phyloP scores from a whole-genome alignment of 2,888 invertebrate species.

The Oscheius sp. region DNA sequence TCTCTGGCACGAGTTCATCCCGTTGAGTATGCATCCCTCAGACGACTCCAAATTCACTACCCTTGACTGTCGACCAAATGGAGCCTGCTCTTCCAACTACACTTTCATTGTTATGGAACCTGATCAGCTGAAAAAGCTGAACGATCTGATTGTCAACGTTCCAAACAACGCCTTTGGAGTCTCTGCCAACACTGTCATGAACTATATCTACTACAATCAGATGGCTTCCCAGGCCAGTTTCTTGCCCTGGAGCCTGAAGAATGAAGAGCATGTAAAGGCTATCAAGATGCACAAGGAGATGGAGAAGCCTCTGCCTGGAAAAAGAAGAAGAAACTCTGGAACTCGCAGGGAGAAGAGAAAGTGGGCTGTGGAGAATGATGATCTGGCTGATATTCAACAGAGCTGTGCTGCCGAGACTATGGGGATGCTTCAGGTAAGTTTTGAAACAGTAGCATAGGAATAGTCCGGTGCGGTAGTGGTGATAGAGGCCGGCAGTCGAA shows the following conservation, averaged over 20 bases:
- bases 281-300: too few species aligned
- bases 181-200: conserved; percentile 49
- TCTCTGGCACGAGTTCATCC: conserved; percentile 52
- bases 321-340: too few species aligned
- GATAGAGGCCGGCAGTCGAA: too few species aligned
- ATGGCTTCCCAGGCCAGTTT: conserved; percentile 49
- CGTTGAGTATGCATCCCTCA: conserved; percentile 24
- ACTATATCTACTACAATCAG: conserved; percentile 59
- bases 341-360: background rate
- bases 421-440: conserved; percentile 39
- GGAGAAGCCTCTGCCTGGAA: background rate
- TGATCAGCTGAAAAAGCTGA: conserved; percentile 35
- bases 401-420: conserved; percentile 55
- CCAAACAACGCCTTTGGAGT: conserved; percentile 31
- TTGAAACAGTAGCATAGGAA: background rate
- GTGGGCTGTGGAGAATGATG: too few species aligned
- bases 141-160: background rate
- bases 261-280: background rate
- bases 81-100: conserved; percentile 27
- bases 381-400: too few species aligned
- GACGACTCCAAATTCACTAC: background rate
- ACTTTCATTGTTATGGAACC: conserved; percentile 50
- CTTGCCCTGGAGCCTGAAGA: conserved; percentile 39
- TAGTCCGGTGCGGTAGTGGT: too few species aligned
- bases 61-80: background rate